Base-by-base conservation (phyloP, 2,113 vertebrate species). In the Crocuta crocuta region DNA sequence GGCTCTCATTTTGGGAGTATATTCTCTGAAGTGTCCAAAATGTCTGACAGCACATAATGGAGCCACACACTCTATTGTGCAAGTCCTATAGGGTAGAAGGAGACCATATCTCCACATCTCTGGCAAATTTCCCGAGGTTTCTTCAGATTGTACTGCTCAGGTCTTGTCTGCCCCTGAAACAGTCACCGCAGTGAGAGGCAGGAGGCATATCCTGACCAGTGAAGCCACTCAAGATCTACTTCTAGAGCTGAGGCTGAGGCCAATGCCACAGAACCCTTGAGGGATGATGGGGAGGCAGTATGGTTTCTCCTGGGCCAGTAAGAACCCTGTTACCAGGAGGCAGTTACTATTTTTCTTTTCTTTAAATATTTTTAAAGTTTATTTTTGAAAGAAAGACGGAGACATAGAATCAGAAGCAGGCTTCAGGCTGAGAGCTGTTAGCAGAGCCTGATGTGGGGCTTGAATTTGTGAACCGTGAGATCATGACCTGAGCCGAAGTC, bases 261-360 rank as follows among this genome's bases (percentile, higher is more conserved):
- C 66, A 91, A 1, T 28, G 55, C 45, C 35, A 63, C 17, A 53
- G 26, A 79, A 78, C 4, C 3, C 17, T 2, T 17, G 15, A 26
- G 26, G 79, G 48, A 24, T 43, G 76, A 76, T 12, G 5, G 5
- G 0, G 33, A 66, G 4, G 23, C 50, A 35, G 17, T 0, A 0
- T 19, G 85, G 35, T 3, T 84, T 80, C 48, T 95, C 50, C 23
- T 39, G 79, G 78, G 86, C 63, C 12, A 35, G 82, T 68, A 63
- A 76, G 63, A 82, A 66, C 45, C 17, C 19, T 43, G 33, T 50
- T 79, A 70, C 24, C 58, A 78, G 53, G 84, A 87, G 65, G 45
- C 87, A 17, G 15, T 55, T 55, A 55, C 17, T 55, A 55, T 55
- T 55, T 55, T 55, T 55, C 5, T 55, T 50, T 50, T 50, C 12